phyloP scores from a whole-genome alignment of 2,113 vertebrate genomes.

The Macquaria australasica region DNA sequence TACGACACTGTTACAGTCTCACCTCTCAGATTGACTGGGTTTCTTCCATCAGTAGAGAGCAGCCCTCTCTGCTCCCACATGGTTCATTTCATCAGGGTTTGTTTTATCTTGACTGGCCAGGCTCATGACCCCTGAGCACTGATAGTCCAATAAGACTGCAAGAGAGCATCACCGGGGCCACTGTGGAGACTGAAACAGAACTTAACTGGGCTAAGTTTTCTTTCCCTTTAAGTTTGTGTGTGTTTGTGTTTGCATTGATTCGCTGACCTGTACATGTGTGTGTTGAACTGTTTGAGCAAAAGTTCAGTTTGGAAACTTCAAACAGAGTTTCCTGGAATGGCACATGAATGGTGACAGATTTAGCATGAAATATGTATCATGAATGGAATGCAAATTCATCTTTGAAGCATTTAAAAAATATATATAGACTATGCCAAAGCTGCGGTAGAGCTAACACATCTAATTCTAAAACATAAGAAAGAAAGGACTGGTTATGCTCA shows the following conservation, averaged over 20 bases:
- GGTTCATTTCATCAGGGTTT: conserved; percentile 80
- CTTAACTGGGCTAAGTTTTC: conserved; percentile 63
- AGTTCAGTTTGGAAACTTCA: conserved; percentile 49
- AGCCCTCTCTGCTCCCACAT: conserved; percentile 70
- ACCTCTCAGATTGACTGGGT: conserved; percentile 74
- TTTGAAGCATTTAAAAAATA: conserved; percentile 56
- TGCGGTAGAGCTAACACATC: conserved; percentile 50
- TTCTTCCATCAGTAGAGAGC: conserved; percentile 72
- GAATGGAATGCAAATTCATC: conserved; percentile 66
- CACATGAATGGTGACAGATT: conserved; percentile 53
- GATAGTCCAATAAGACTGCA: conserved; percentile 74
- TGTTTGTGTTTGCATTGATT: conserved; percentile 31
- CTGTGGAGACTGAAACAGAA: conserved; percentile 60
- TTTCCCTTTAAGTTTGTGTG: conserved; percentile 22
- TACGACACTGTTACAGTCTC: conserved; percentile 67
- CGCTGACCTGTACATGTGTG: conserved; percentile 31
- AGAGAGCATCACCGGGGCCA: conserved; percentile 59
- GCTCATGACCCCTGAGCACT: conserved; percentile 76
- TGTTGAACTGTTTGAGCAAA: conserved; percentile 40
- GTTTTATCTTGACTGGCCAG: conserved; percentile 85
- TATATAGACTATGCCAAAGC: conserved; percentile 38
- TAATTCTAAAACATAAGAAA: conserved; percentile 69
- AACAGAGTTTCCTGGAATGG: conserved; percentile 36
- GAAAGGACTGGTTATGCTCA: conserved; percentile 50
- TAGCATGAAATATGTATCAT: conserved; percentile 57